Evolutionary conservation across 1,140 invertebrate species (phyloP).

Genomic region (Bombus vancouverensis): DNA sequence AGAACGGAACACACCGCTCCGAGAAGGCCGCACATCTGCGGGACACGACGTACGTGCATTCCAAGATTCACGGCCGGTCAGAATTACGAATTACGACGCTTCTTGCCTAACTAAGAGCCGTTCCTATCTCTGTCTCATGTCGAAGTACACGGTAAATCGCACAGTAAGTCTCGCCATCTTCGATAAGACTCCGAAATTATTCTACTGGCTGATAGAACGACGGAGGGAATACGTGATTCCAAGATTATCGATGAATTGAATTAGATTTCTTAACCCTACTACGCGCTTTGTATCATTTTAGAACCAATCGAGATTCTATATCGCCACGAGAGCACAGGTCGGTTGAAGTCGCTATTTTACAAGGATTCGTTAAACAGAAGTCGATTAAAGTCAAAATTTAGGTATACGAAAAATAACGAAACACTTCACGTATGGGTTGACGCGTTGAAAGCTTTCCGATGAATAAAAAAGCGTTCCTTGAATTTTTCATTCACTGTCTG

Average conservation of each 20-base stretch:
- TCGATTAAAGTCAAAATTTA: background rate
- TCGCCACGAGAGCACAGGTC: too few relatives aligned
- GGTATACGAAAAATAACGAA: background rate
- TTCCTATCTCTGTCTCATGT: background rate
- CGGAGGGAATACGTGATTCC: too few relatives aligned
- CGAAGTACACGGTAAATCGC: background rate
- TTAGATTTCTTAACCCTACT: too few relatives aligned
- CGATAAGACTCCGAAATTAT: background rate
- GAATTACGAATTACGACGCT: slow-evolving; percentile 18
- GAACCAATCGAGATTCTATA: too few relatives aligned
- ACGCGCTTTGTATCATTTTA: too few relatives aligned
- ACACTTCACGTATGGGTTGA: background rate
- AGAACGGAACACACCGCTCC: background rate
- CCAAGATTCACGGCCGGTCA: background rate
- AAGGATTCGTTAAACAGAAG: background rate
- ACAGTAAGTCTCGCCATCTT: background rate
- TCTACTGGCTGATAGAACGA: background rate
- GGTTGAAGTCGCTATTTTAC: background rate
- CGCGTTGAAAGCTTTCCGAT: background rate
- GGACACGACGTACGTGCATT: background rate
- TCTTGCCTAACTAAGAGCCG: background rate
- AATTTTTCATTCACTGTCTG: background rate
- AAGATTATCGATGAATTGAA: too few relatives aligned
- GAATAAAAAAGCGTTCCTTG: background rate
- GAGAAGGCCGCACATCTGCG: background rate